Base-by-base conservation (phyloP, 2,888 invertebrate species). In the Ligdia adustata region DNA sequence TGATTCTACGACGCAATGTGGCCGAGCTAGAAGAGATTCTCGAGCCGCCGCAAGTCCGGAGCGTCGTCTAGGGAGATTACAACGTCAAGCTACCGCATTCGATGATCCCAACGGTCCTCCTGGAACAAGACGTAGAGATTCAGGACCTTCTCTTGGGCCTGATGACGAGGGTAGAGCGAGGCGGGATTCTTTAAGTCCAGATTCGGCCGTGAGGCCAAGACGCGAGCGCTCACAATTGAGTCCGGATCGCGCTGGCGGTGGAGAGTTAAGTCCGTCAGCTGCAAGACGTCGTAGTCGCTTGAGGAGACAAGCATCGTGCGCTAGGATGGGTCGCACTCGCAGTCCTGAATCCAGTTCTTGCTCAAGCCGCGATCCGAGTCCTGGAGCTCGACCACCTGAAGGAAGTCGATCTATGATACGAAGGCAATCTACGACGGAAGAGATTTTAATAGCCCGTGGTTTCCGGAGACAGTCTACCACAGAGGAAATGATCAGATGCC, bases 401-500 rank as follows among this genome's bases (percentile, higher is more conserved):
- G 51, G 46, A 64, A 91, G 95, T n/a, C n/a, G n/a, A 24, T 95
- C 96, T 4, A 93, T 95, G 60, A 95, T 96, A 50, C 91, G 97
- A 47, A 91, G 97, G 47, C 97, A 97, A 84, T 97, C 97, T 15
- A 97, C 97, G 7, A 97, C 97, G 0, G 97, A 97, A 76, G 97
- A 97, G 82, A 97, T 97, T 66, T 85, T 97, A 26, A 97, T 97
- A 67, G 96, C 97, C 0, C 92, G 97, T 42, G 97, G 97, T 1
- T 97, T 97, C 78, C 92, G 97, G 0, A 92, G 97, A 7, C 97
- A 97, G 73, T 96, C 96, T 2, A 97, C 97, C 4, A 97, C 97
- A 0, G 97, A 97, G 72, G 97, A 97, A 81, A 97, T 97, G 96
- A 97, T 97, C 51, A 92, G 97, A 5, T 97, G 97, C 72, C 91